Evolutionary conservation across 2,888 invertebrate species (phyloP), one percentile per base, ranked within the genome.

Genomic region (Drosophila rubida): DNA sequence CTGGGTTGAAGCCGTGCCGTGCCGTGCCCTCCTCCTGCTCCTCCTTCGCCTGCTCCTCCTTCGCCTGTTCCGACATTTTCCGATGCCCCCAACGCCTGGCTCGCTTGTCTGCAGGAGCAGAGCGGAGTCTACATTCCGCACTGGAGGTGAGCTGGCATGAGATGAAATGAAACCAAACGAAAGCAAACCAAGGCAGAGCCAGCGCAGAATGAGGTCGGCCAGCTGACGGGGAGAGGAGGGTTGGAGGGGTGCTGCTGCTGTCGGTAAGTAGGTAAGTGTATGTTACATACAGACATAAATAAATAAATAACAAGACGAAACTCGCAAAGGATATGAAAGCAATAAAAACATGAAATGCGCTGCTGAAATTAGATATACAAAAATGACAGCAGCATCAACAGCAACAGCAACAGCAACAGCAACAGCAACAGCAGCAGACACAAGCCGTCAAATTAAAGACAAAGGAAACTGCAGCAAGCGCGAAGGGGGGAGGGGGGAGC

Each of bases 151-250:
- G 59, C 59, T 53, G 59, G 53, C 53, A 65, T 49, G 72, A 80
- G 84, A 80, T 83, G 75, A 87, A 87, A 81, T 78, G 84, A 87
- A 87, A 80, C 84, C 72, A 72, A 78, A 78, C 55, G 50, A 73
- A 72, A 69, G 62, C 45, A 57, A 78, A 62, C 64, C 78, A 61
- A 51, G 39, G 25, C 41, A 42, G 37, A 41, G 23, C 39, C 4
- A 45, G 60, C 54, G 58, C 69, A 49, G 53, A 60, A 57, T 27
- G 61, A 58, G 60, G 57, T 16, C 35, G 27, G 19, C 41, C 32
- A 58, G 6, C n/a, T 11, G 50, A 41, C 39, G 16, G 27, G 11
- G n/a, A 11, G 30, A 14, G n/a, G 32, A 5, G 19, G 35, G 16
- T 0, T 19, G 30, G 13, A 6, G 13, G 44, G 14, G 14, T 25